phyloP scores from a whole-genome alignment of 2,797 vertebrate species.

The Garrulus glandarius region DNA sequence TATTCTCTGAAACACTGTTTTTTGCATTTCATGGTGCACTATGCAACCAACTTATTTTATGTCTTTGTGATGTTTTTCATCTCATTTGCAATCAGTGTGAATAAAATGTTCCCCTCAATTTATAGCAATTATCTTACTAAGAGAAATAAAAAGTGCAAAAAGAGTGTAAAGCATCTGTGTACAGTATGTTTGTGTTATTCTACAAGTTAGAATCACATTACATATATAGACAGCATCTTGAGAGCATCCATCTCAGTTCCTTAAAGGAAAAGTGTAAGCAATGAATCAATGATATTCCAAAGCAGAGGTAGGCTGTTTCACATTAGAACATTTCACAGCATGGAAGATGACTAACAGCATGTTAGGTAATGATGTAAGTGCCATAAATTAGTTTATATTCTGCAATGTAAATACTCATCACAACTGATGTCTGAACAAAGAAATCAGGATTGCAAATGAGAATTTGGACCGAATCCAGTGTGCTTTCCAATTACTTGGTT shows the following conservation, averaged over 20 bases:
- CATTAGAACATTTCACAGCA: constrained; percentile 56
- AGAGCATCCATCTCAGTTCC: constrained; percentile 27
- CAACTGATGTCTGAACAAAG: constrained; percentile 44
- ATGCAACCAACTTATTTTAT: neutral
- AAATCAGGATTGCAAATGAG: constrained; percentile 8
- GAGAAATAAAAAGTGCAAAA: neutral
- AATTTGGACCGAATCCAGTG: neutral
- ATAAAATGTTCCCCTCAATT: neutral
- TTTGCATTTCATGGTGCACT: neutral
- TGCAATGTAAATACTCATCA: constrained; percentile 62
- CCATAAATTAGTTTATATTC: constrained; percentile 61
- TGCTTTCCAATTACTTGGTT: neutral
- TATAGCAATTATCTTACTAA: neutral
- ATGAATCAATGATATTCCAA: constrained; percentile 37
- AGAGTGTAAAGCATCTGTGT: neutral
- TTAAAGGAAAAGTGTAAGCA: neutral
- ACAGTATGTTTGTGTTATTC: neutral
- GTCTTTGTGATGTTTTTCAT: neutral
- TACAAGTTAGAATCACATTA: neutral
- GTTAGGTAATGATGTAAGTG: constrained; percentile 69
- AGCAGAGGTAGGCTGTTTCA: neutral
- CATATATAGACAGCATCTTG: neutral
- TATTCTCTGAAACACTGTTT: neutral
- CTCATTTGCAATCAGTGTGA: neutral
- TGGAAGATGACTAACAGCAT: constrained; percentile 66